Evolutionary conservation across 2,888 invertebrate species (phyloP).

Genomic region (Gnatocerus cornutus): DNA sequence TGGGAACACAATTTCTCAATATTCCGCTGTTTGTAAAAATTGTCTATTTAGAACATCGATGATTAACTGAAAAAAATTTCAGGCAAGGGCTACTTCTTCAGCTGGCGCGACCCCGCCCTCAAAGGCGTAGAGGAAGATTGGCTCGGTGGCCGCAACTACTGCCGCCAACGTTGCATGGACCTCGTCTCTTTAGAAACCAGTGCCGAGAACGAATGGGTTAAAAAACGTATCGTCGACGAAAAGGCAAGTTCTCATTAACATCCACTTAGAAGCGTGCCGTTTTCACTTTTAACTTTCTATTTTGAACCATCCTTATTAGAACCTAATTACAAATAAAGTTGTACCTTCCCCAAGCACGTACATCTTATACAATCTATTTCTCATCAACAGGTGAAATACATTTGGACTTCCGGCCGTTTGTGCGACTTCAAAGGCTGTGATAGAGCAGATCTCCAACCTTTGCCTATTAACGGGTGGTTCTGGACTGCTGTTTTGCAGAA

Average conservation of each 20-base stretch:
- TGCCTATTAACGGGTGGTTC: constrained; percentile 91
- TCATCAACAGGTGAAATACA: constrained; percentile 89
- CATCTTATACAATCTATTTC: background rate
- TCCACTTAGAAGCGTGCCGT: constrained; percentile 26
- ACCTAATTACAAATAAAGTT: constrained; percentile 35
- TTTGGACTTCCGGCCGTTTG: constrained; percentile 92
- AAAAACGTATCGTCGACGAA: constrained; percentile 83
- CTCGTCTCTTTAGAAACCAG: constrained; percentile 89
- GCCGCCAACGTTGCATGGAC: constrained; percentile 93
- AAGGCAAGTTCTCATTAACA: constrained; percentile 74
- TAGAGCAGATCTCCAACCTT: constrained; percentile 87
- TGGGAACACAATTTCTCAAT: too few species aligned
- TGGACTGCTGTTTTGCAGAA: constrained; percentile 93
- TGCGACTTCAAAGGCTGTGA: constrained; percentile 95
- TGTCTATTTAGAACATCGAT: background rate
- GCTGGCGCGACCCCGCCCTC: constrained; percentile 86
- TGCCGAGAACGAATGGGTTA: constrained; percentile 91
- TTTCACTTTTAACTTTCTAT: constrained; percentile 43
- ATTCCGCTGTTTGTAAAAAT: too few species aligned
- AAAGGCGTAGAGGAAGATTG: constrained; percentile 87
- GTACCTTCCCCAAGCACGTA: constrained; percentile 14
- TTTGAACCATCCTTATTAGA: constrained; percentile 24
- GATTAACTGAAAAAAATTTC: too few species aligned
- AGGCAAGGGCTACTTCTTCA: constrained; percentile 89
- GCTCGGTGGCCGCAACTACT: constrained; percentile 89